Conservation (phyloP, 2,113 vertebrate genomes). For the Australoheros scitulus region DNA sequence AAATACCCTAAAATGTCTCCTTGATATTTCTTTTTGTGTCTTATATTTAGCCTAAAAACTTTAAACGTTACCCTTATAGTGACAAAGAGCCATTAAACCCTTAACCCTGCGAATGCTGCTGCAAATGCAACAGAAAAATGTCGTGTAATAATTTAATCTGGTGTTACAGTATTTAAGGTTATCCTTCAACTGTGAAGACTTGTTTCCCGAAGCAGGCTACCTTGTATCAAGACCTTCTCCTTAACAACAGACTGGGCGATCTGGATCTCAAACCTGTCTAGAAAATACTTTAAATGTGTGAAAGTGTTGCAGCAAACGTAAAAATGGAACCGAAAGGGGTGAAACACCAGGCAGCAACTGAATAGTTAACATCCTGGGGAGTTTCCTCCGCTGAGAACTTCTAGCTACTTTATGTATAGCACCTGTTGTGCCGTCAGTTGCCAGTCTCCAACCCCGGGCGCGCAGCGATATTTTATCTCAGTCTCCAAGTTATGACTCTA, state of each 20-base stretch:
- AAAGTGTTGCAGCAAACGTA: neutral
- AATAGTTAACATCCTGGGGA: constrained; percentile 78
- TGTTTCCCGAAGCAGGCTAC: neutral
- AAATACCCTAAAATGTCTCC: neutral
- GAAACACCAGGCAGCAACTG: constrained; percentile 43
- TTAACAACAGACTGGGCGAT: neutral
- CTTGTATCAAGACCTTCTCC: neutral
- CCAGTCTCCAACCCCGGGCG: constrained; percentile 64
- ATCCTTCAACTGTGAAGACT: neutral
- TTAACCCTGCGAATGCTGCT: too few relatives aligned
- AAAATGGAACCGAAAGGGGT: neutral
- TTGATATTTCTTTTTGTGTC: neutral
- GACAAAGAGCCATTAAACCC: too few relatives aligned
- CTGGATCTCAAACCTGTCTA: neutral
- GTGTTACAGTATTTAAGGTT: neutral
- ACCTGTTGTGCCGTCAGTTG: constrained; percentile 86
- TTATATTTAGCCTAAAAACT: rapidly evolving
- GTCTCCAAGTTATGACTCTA: constrained; percentile 58
- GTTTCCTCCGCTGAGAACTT: constrained; percentile 74
- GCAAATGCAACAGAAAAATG: neutral
- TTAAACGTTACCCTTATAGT: too few relatives aligned
- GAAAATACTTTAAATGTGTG: neutral
- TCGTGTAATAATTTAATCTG: neutral
- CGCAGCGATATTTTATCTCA: constrained; percentile 62
- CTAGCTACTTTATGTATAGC: constrained; percentile 77